phyloP scores from a whole-genome alignment of 2,113 vertebrate genomes.

The Eclectus roratus region DNA sequence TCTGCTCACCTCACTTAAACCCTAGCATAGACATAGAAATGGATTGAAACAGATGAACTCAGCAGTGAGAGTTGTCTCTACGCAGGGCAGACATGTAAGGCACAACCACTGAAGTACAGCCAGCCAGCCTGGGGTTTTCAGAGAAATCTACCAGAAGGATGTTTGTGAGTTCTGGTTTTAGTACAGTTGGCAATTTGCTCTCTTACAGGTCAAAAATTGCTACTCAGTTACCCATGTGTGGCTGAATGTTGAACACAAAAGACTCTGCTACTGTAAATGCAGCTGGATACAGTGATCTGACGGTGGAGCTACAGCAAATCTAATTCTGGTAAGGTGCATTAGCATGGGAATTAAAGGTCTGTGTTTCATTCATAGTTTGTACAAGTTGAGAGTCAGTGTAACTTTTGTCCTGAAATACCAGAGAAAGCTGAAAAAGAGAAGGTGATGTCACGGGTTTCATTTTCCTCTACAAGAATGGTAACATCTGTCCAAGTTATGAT shows the following conservation, averaged over 20 bases:
- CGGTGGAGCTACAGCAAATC: neutral
- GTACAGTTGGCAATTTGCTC: neutral
- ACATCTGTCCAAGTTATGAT: neutral
- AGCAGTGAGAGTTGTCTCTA: neutral
- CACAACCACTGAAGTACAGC: neutral
- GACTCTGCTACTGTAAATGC: neutral
- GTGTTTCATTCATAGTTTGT: fast-evolving
- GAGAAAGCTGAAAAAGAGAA: neutral
- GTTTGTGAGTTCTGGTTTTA: neutral
- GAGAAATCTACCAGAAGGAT: neutral
- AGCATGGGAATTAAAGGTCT: fast-evolving
- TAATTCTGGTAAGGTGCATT: neutral
- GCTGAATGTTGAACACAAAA: neutral
- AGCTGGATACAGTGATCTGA: neutral
- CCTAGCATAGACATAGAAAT: neutral
- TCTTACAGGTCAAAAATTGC: neutral
- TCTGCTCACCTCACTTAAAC: neutral
- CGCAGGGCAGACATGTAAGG: fast-evolving
- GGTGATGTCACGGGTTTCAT: neutral
- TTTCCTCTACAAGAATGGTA: neutral
- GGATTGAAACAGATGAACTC: neutral
- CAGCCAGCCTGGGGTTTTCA: neutral
- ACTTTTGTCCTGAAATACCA: neutral
- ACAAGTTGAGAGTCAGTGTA: neutral
- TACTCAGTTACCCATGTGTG: neutral